phyloP scores from a whole-genome alignment of 1,140 invertebrate species.

The Pararge aegeria region DNA sequence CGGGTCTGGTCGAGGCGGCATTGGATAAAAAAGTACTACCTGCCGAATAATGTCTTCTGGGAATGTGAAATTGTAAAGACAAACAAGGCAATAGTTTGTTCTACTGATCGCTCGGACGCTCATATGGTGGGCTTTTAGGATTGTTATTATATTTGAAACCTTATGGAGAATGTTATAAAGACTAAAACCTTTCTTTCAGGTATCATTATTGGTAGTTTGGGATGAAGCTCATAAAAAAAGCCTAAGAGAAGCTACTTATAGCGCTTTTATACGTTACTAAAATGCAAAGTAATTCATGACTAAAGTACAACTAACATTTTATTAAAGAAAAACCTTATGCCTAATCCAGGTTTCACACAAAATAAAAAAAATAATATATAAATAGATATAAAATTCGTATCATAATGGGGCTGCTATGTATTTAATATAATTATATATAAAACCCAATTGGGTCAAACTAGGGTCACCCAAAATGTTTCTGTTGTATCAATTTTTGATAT shows the following conservation, averaged over 20 bases:
- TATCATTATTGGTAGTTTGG: conserved; percentile 9
- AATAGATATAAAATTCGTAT: too few species aligned
- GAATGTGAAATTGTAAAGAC: conserved; percentile 69
- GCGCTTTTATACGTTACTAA: too few species aligned
- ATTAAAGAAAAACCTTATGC: too few species aligned
- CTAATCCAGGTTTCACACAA: too few species aligned
- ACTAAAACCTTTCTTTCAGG: not conserved
- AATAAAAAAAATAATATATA: too few species aligned
- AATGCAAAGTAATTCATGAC: too few species aligned
- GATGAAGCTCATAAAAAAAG: not conserved
- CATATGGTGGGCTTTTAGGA: conserved; percentile 4
- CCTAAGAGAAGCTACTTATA: not conserved
- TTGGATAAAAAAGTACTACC: conserved; percentile 54
- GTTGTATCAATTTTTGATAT: too few species aligned
- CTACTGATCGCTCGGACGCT: conserved; percentile 25
- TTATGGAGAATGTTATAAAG: not conserved
- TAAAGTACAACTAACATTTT: too few species aligned
- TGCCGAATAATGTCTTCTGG: conserved; percentile 53
- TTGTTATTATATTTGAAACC: not conserved
- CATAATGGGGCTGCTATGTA: too few species aligned
- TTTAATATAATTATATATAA: too few species aligned
- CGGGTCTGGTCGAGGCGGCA: conserved; percentile 15
- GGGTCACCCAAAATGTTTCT: too few species aligned
- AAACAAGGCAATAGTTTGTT: conserved; percentile 58
- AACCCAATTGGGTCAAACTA: too few species aligned